Evolutionary conservation across 2,113 vertebrate species (phyloP), one percentile per base, ranked within the genome.

Genomic region (Amphilophus citrinellus): DNA sequence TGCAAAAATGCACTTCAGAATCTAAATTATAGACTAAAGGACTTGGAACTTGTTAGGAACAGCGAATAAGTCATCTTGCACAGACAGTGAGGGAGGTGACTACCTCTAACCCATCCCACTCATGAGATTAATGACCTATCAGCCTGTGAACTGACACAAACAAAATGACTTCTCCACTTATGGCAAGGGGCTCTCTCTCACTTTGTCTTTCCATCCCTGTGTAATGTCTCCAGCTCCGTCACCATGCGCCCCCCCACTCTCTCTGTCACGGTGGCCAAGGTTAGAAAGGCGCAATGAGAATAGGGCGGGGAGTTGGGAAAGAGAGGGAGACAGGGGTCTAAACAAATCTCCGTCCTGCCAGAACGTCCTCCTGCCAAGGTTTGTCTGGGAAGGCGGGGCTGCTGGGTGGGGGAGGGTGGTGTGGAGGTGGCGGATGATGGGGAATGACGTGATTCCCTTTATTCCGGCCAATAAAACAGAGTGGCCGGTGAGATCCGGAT

Each of bases 391-490:
- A 87, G 91, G 91, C 42, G 84, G 90, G 86, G 88, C 86, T 17
- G 10, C 32, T 71, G 39, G 88, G 82, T 63, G 87, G 83, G 83
- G 83, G 84, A 86, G 85, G 89, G 86, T 75, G 73, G 91, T 90
- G 94, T 24, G 80, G 86, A 76, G 80, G 61, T 68, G 76, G 86
- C 76, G 86, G 76, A 84, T 80, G 92, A 93, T 93, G 94, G 76
- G 88, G 87, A 89, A 95, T 96, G 96, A 96, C 95, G 96, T 96
- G 94, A 96, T 96, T 93, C 92, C 90, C 93, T 95, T 96, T 92
- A 91, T 94, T 92, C 93, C 59, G 66, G 94, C 95, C 96, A 96
- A 96, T 96, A 96, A 96, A 96, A 95, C 93, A 96, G 95, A 96
- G 95, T 96, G 95, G 95, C 94, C 92, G 71, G 94, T 93, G 92